A percentile compares a stretch with the other conserved stretches of the same genome.
These are phyloP conservation scores for Calycopis cecrops DNA, from an alignment of 1,140 invertebrate genomes.

Conservation along the genomic window DNA sequence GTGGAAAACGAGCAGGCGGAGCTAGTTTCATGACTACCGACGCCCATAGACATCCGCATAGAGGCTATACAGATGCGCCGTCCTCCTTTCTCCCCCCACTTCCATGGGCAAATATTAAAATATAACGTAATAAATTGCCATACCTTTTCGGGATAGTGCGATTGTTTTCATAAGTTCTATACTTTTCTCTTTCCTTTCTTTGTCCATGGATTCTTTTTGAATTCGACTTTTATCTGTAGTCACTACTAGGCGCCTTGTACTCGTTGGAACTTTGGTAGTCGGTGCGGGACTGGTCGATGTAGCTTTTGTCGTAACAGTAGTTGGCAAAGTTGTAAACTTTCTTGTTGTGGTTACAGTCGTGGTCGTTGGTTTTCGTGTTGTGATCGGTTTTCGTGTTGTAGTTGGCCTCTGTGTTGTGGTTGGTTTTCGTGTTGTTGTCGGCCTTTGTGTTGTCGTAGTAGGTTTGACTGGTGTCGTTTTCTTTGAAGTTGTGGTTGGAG, in stretches of 20 bases:
- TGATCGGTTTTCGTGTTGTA: constrained; percentile 28
- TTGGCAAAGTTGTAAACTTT: constrained; percentile 20
- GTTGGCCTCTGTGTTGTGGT: constrained; percentile 24
- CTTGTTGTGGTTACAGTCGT: constrained; percentile 15
- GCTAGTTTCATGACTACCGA: too few relatives aligned
- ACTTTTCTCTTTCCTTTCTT: constrained; percentile 1
- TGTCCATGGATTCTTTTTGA: constrained; percentile 21
- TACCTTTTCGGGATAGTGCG: not conserved
- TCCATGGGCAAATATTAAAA: not conserved
- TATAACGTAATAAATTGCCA: not conserved
- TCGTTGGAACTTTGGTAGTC: constrained; percentile 17
- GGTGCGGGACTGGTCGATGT: constrained; percentile 4
- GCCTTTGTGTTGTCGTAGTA: constrained; percentile 15
- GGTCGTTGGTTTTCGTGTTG: constrained; percentile 21
- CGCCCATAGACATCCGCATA: too few relatives aligned
- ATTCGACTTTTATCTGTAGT: constrained; percentile 14
- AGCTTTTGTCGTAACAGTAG: constrained; percentile 18
- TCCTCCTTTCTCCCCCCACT: too few relatives aligned
- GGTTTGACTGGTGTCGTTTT: constrained; percentile 18
- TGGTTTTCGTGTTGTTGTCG: constrained; percentile 17
- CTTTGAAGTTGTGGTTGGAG: constrained; percentile 20
- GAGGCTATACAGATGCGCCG: too few relatives aligned
- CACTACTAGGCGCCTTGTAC: not conserved
- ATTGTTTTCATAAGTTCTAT: constrained; percentile 26
- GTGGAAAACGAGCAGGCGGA: too few relatives aligned